Conservation (phyloP, 1,140 invertebrate genomes). For the Eriosoma lanigerum region DNA sequence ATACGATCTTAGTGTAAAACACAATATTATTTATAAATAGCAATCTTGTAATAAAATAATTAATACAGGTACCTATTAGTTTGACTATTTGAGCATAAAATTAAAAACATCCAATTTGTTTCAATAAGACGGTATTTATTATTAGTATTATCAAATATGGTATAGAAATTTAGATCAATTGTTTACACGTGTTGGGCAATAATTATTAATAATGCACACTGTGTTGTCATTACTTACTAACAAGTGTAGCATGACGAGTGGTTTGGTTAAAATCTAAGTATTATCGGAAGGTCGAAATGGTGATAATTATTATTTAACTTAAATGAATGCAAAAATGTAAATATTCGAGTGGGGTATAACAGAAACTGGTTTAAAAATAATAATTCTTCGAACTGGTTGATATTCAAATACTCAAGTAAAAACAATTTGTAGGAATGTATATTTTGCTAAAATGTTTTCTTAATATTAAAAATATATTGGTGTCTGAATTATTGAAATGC, state of each 20-base stretch:
- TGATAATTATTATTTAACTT: slow-evolving; percentile 25
- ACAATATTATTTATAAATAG: no score
- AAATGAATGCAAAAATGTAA: not conserved
- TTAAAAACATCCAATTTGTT: no score
- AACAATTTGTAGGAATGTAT: slow-evolving; percentile 26
- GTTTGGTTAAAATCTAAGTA: not conserved
- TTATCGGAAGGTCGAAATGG: slow-evolving; percentile 28
- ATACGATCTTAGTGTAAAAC: no score
- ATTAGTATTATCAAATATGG: no score
- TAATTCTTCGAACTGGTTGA: slow-evolving; percentile 20
- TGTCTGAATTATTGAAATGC: slow-evolving; percentile 11
- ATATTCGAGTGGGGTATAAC: slow-evolving; percentile 4
- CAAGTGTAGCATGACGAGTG: not conserved
- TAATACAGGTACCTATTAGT: no score
- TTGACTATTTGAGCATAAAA: no score
- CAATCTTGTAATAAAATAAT: no score
- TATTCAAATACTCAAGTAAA: slow-evolving; percentile 37
- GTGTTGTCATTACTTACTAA: slow-evolving; percentile 2
- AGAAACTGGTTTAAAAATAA: slow-evolving; percentile 28
- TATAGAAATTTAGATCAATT: no score
- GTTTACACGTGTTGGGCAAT: no score
- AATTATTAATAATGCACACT: not conserved
- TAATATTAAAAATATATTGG: slow-evolving; percentile 28
- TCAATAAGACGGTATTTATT: no score
- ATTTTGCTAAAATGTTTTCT: not conserved